These are phyloP conservation scores for Metalampra italica DNA, from an alignment of 2,888 invertebrate species.

Conservation along the genomic window DNA sequence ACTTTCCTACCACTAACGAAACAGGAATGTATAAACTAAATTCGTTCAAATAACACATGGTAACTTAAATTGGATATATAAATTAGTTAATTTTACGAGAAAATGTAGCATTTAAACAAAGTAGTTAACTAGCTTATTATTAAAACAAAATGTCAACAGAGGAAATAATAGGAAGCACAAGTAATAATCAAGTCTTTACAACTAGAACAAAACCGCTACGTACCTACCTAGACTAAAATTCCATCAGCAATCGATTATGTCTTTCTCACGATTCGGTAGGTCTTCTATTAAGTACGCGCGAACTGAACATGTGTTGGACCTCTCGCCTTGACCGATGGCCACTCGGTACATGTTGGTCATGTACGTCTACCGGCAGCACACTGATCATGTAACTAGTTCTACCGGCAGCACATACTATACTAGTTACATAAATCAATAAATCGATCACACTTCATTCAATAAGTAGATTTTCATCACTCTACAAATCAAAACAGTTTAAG, in stretches of 20 bases:
- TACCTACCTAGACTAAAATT: constrained; percentile 11
- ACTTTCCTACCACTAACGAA: constrained; percentile 76
- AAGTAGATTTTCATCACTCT: too few relatives aligned
- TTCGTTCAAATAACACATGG: constrained; percentile 74
- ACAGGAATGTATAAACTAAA: constrained; percentile 76
- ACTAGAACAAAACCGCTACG: constrained; percentile 42
- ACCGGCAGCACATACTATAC: too few relatives aligned
- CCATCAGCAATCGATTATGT: neutral
- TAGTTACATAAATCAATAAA: too few relatives aligned
- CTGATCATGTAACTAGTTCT: too few relatives aligned
- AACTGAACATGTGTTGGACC: too few relatives aligned
- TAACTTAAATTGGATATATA: constrained; percentile 68
- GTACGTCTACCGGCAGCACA: too few relatives aligned
- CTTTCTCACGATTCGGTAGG: too few relatives aligned
- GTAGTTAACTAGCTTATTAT: constrained; percentile 58
- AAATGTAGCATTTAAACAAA: constrained; percentile 55
- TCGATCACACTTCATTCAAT: too few relatives aligned
- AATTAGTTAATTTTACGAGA: constrained; percentile 38
- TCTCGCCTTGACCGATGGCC: too few relatives aligned
- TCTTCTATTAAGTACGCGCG: too few relatives aligned
- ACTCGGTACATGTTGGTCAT: too few relatives aligned
- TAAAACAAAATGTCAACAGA: constrained; percentile 70
- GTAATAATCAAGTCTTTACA: constrained; percentile 50
- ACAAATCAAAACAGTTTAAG: too few relatives aligned
- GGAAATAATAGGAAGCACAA: constrained; percentile 74